Evolutionary conservation across 2,113 vertebrate species (phyloP).

Genomic region (Choloepus hoffmanni): DNA sequence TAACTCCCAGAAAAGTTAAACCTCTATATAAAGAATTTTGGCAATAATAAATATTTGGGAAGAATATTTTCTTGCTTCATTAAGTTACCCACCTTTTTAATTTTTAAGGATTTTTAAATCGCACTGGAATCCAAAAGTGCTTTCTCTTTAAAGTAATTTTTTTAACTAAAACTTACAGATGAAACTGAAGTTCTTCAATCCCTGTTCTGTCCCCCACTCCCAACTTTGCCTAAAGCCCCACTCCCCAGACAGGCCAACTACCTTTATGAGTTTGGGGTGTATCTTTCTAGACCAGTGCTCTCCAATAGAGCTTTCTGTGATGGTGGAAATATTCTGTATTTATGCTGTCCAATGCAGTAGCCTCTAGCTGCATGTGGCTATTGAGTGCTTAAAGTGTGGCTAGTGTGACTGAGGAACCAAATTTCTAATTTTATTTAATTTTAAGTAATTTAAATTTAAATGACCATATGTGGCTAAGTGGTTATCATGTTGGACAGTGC

Average conservation of each 20-base stretch:
- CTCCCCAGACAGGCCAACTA: neutral
- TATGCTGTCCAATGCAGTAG: neutral
- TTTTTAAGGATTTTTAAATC: slow-evolving; percentile 54
- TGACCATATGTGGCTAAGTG: neutral
- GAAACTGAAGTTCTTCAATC: slow-evolving; percentile 29
- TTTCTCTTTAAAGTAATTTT: slow-evolving; percentile 48
- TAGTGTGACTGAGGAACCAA: neutral
- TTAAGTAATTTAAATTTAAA: slow-evolving; percentile 51
- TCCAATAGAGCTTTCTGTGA: neutral
- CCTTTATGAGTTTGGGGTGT: neutral
- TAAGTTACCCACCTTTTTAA: neutral
- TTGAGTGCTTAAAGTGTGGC: slow-evolving; percentile 21
- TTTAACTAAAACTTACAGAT: slow-evolving; percentile 33
- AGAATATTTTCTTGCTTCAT: slow-evolving; percentile 11
- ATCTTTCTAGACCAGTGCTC: slow-evolving; percentile 2
- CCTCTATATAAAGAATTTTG: slow-evolving; percentile 30
- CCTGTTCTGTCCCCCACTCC: neutral
- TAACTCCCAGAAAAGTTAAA: slow-evolving; percentile 33
- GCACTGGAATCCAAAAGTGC: neutral
- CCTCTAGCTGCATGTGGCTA: neutral
- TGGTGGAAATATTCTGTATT: slow-evolving; percentile 24
- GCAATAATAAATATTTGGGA: slow-evolving; percentile 38
- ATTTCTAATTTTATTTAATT: slow-evolving; percentile 30
- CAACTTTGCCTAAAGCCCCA: neutral
- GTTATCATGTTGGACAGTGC: neutral